Percentiles rank a stretch among this genome's conserved stretches.
phyloP scores from a whole-genome alignment of 2,113 vertebrate genomes.

The Pavo muticus region DNA sequence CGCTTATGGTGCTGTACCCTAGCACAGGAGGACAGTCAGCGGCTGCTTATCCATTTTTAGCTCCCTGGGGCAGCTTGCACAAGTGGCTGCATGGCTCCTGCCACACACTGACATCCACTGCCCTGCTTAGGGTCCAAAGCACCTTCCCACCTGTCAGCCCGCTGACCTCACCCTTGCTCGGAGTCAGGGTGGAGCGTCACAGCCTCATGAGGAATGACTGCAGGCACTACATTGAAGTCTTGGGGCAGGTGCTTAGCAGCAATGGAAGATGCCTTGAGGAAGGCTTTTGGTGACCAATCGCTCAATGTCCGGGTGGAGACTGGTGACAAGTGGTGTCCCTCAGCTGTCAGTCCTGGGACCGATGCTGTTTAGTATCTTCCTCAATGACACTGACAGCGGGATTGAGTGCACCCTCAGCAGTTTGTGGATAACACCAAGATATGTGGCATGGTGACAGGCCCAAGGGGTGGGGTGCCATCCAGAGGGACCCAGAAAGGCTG shows the following conservation, averaged over 20 bases:
- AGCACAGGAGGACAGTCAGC: rapidly evolving
- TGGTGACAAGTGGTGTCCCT: no score
- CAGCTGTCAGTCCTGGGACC: no score
- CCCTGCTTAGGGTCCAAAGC: rapidly evolving
- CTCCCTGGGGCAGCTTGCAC: not conserved
- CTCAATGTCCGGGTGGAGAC: no score
- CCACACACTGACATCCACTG: not conserved
- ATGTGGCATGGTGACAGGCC: no score
- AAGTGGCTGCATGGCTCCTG: not conserved
- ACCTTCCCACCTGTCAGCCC: not conserved
- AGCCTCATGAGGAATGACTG: rapidly evolving
- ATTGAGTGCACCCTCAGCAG: no score
- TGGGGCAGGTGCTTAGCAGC: no score
- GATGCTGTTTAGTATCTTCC: no score
- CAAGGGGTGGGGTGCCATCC: no score
- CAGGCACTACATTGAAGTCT: not conserved
- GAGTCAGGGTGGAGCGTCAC: not conserved
- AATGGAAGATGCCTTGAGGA: not conserved
- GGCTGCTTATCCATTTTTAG: not conserved
- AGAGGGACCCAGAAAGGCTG: no score
- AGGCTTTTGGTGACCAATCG: not conserved
- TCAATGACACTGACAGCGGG: no score
- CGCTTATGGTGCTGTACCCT: not conserved
- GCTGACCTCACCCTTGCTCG: not conserved
- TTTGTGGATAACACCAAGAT: no score